A percentile compares a stretch with the other conserved stretches of the same genome.
Evolutionary conservation across 2,113 vertebrate genomes (phyloP).

Genomic region (Mustela nigripes): DNA sequence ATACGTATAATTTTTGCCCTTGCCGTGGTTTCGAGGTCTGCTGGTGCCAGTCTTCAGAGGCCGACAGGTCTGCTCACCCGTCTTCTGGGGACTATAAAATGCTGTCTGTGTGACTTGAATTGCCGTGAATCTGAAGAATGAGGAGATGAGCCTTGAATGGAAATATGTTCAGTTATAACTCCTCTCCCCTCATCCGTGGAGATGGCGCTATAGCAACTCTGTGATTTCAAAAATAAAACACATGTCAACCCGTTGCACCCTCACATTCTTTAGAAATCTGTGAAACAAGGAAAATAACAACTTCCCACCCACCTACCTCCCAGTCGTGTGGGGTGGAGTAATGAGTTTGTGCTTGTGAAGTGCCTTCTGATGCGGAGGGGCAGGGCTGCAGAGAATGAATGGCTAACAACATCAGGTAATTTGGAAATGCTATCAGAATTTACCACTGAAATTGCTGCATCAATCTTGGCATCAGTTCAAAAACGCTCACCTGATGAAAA

Average conservation of each 20-base stretch:
- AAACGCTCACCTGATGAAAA: background rate
- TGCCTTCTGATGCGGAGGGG: background rate
- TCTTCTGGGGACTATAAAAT: background rate
- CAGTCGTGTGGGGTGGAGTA: background rate
- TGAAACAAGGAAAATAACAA: background rate
- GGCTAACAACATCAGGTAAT: background rate
- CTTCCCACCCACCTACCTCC: background rate
- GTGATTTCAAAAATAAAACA: background rate
- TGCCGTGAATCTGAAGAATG: background rate
- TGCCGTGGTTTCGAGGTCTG: background rate
- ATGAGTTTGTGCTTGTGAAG: background rate
- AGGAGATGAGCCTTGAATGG: background rate
- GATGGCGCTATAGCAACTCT: background rate
- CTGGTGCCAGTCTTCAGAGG: background rate
- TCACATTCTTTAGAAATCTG: background rate
- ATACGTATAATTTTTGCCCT: background rate
- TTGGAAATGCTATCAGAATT: background rate
- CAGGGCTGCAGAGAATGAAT: fast-evolving
- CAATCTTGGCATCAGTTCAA: background rate
- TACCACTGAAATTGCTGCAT: background rate
- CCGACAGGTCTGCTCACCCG: background rate
- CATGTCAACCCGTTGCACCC: background rate
- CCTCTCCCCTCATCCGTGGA: background rate
- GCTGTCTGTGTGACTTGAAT: background rate
- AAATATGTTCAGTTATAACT: background rate